A percentile compares a stretch with the other conserved stretches of the same genome.
phyloP scores from a whole-genome alignment of 2,888 invertebrate genomes.

The Odontocerum albicorne region DNA sequence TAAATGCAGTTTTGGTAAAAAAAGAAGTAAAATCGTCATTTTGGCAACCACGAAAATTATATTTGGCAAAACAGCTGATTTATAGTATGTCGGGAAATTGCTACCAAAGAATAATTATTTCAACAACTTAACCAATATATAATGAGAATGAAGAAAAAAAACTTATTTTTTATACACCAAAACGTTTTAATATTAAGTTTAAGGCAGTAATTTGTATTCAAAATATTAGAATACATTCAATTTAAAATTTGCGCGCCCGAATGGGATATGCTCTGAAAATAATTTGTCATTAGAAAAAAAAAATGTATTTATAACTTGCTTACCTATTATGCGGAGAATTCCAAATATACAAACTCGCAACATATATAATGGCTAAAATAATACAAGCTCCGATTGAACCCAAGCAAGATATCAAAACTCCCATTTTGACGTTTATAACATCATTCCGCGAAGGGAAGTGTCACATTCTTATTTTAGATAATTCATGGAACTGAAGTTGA shows the following conservation, averaged over 20 bases:
- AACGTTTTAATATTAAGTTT: background rate
- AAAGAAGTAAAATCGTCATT: too few species aligned
- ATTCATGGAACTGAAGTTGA: conserved; percentile 16
- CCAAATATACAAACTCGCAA: conserved; percentile 89
- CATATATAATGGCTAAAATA: conserved; percentile 75
- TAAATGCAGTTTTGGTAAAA: too few species aligned
- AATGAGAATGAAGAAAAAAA: too few species aligned
- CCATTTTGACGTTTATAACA: conserved; percentile 26
- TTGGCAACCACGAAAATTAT: too few species aligned
- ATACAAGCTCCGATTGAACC: conserved; percentile 67
- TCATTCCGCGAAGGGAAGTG: conserved; percentile 11
- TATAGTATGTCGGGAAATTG: too few species aligned
- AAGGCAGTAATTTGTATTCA: background rate
- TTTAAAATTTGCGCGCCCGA: background rate
- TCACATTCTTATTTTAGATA: conserved; percentile 29
- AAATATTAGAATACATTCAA: background rate
- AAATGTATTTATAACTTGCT: conserved; percentile 23
- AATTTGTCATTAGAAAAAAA: background rate
- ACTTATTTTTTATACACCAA: too few species aligned
- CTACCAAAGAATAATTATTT: too few species aligned
- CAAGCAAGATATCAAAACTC: conserved; percentile 39
- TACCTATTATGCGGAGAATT: conserved; percentile 75
- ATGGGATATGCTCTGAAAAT: background rate
- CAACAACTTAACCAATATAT: too few species aligned
- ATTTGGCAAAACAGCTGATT: too few species aligned